A percentile compares a stretch with the other conserved stretches of the same genome.
These are phyloP conservation scores for Bolinopsis microptera DNA, from an alignment of 37 sponge, comb jelly and placozoan species.

Conservation along the genomic window DNA sequence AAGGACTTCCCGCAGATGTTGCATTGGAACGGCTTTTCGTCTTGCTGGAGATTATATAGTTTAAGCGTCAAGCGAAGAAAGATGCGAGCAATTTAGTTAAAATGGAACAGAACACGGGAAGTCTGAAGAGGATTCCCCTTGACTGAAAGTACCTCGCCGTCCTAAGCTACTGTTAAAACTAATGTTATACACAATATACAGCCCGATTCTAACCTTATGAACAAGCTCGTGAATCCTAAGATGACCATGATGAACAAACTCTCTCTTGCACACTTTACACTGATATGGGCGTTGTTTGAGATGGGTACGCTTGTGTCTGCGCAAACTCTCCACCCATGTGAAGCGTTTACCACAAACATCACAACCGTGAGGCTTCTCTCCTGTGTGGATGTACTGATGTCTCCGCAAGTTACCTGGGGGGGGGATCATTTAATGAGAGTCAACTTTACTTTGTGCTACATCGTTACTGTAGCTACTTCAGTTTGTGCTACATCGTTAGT, in stretches of 20 bases:
- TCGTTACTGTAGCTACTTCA: too few species aligned
- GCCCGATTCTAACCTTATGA: conserved; percentile 61
- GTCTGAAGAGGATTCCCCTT: too few species aligned
- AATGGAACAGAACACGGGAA: not conserved
- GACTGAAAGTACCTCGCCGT: not conserved
- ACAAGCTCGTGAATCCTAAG: conserved; percentile 57
- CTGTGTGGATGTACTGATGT: conserved; percentile 62
- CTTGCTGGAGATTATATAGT: conserved; percentile 4
- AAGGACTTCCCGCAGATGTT: conserved; percentile 59
- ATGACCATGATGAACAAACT: conserved; percentile 61
- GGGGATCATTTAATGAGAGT: too few species aligned
- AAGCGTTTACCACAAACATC: conserved; percentile 43
- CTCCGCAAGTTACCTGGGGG: conserved; percentile 25
- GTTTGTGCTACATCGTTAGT: too few species aligned
- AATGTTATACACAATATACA: too few species aligned
- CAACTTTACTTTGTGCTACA: too few species aligned
- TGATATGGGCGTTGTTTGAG: conserved; percentile 51
- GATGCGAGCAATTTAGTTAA: not conserved
- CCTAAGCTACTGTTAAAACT: too few species aligned
- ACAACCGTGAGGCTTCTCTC: conserved; percentile 59
- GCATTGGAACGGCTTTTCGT: conserved; percentile 65
- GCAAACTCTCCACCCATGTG: conserved; percentile 49
- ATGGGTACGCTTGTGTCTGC: conserved; percentile 57
- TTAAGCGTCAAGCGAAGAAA: not conserved
- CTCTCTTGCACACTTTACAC: conserved; percentile 48